phyloP scores from a whole-genome alignment of 1,140 invertebrate species.

The Patella vulgata region DNA sequence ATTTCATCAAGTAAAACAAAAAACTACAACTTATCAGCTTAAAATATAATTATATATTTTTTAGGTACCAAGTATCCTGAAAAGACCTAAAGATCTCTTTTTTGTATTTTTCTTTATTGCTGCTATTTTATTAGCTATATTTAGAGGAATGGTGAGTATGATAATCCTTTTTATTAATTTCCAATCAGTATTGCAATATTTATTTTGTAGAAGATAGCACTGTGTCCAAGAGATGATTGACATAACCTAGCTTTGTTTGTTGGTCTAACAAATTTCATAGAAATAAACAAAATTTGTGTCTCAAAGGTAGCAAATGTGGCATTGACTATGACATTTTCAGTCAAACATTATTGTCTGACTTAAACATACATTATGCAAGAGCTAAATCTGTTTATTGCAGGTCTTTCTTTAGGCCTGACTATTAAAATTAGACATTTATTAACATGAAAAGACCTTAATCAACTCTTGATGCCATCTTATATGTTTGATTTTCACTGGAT shows the following conservation, averaged over 20 bases:
- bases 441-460: no score
- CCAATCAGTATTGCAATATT: not conserved
- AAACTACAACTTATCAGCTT: no score
- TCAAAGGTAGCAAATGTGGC: no score
- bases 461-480: no score
- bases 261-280: not conserved
- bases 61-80: slow-evolving; percentile 21
- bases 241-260: not conserved
- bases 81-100: slow-evolving; percentile 31
- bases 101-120: slow-evolving; percentile 38
- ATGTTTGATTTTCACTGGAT: no score
- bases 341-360: no score
- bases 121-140: slow-evolving; percentile 34
- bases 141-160: slow-evolving; percentile 48
- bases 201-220: not conserved
- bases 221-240: not conserved
- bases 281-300: not conserved
- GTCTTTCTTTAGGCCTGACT: no score
- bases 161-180: not conserved
- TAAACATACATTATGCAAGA: no score
- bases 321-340: no score
- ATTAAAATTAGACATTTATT: no score
- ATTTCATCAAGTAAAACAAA: no score
- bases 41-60: slow-evolving; percentile 6
- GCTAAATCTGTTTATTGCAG: no score